A percentile compares a stretch with the other conserved stretches of the same genome.
These are phyloP conservation scores for Sympetrum striolatum DNA, from an alignment of 2,888 invertebrate genomes.

Conservation along the genomic window DNA sequence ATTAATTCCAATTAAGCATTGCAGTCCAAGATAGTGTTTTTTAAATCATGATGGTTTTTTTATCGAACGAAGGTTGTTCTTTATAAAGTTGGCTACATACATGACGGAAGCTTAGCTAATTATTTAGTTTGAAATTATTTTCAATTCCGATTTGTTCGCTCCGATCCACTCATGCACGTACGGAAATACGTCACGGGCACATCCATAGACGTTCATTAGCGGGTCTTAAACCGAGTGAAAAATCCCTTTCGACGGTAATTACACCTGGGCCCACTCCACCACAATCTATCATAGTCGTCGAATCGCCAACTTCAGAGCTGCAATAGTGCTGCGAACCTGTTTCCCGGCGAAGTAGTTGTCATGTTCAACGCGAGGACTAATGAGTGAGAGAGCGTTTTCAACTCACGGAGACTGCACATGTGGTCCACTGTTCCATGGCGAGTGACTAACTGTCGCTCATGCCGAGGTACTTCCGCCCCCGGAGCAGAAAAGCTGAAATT, in stretches of 20 bases:
- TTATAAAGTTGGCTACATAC: no score
- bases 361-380: background rate
- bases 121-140: no score
- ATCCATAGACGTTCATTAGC: no score
- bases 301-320: background rate
- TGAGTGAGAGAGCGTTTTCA: background rate
- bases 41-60: no score
- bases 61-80: no score
- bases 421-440: constrained; percentile 31
- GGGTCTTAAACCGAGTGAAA: background rate
- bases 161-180: no score
- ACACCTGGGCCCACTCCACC: background rate
- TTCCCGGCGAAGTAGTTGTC: background rate
- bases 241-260: background rate
- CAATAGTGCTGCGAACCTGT: background rate
- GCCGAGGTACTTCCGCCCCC: constrained; percentile 24
- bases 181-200: no score
- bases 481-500: constrained; percentile 29
- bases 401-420: constrained; percentile 3
- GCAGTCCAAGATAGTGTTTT: no score
- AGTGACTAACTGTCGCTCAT: constrained; percentile 39
- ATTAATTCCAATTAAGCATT: no score
- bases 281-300: background rate
- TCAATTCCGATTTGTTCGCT: no score
- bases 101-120: no score